Evolutionary conservation across 2,113 vertebrate genomes (phyloP), one percentile per base, ranked within the genome.

Genomic region (Psilopogon haemacephalus): DNA sequence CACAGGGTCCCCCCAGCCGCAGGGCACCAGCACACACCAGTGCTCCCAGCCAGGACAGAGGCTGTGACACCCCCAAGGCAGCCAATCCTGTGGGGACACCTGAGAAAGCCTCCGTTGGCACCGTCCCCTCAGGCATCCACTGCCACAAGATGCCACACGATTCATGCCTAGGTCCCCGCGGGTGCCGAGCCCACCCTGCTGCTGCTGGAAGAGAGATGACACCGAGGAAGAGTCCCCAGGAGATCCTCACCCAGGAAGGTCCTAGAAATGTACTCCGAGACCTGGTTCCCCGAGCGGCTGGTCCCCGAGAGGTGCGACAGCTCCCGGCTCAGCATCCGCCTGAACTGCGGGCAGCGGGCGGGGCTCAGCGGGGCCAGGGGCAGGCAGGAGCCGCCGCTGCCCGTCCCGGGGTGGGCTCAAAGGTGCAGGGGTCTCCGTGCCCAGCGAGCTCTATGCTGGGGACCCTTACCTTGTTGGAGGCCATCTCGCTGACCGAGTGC

Each of bases 251-350:
- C 98, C 38, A 99, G 96, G 96, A 99, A 99, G 37, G 98, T 99
- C 78, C 91, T 98, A 58, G 98, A 98, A 97, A 99, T 99, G 96
- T 98, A 99, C 97, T 99, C 98, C 0, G 98, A 99, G 82, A 99
- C 98, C 94, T 99, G 99, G 98, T 98, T 99, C 94, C 99, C 99
- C 0, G 99, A 99, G 64, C 98, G 98, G 92, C 99, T 98, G 72
- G 98, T 99, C 97, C 99, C 99, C 4, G 99, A 99, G 79, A 99
- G 97, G 93, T 99, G 99, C 5, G 97, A 97, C 91, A 99, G 97
- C 95, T 99, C 99, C 89, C 99, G 97, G 96, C 97, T 99, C 97
- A 99, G 98, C 98, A 99, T 99, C 96, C 99, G 97, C 95, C 98
- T 99, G 97, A 99, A 99, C 99, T 99, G 98, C 0, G 88, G 78